These are phyloP conservation scores for Cichladusa arquata DNA, from an alignment of 2,113 vertebrate genomes.

Conservation along the genomic window DNA sequence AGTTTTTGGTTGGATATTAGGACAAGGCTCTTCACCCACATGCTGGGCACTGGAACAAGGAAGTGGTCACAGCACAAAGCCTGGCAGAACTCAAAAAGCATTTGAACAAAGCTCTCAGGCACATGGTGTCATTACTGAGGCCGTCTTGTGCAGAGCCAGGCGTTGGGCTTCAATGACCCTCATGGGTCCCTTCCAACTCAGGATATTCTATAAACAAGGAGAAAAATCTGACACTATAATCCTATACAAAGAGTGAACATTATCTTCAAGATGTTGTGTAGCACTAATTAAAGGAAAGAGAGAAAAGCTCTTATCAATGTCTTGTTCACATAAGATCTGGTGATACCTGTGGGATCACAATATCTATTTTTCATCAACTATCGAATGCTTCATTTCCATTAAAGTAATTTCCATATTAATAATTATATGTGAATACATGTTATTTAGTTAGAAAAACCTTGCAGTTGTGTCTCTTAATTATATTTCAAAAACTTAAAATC, in stretches of 20 bases:
- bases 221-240: background rate
- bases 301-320: background rate
- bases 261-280: background rate
- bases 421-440: background rate
- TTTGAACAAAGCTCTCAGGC: background rate
- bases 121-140: background rate
- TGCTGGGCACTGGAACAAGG: too few relatives aligned
- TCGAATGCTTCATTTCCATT: background rate
- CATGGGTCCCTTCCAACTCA: background rate
- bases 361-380: background rate
- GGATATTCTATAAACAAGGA: background rate
- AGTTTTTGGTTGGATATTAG: background rate
- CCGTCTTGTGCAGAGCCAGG: background rate
- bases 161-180: accelerated
- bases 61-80: background rate
- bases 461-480: background rate
- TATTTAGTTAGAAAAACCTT: background rate
- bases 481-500: background rate
- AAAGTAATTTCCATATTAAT: background rate
- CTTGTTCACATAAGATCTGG: background rate
- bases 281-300: background rate
- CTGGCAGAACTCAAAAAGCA: background rate
- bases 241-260: background rate
- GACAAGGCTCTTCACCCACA: background rate
- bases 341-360: background rate